phyloP scores from a whole-genome alignment of 2,888 invertebrate genomes.

The Callyntrura sp. region DNA sequence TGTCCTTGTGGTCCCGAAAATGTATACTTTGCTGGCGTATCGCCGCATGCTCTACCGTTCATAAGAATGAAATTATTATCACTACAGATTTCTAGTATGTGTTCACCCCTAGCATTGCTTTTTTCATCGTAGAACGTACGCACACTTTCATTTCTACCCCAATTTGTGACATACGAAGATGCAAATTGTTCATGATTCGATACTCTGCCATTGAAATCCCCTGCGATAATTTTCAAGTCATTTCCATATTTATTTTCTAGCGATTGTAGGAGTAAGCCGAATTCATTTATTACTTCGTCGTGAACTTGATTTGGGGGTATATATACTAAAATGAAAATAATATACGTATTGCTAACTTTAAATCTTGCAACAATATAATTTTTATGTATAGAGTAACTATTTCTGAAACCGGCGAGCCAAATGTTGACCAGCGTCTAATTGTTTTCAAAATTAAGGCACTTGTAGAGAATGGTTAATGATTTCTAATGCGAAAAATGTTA shows the following conservation, averaged over 20 bases:
- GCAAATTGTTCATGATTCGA: neutral
- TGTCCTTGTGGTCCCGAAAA: conserved; percentile 33
- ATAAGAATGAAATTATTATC: conserved; percentile 24
- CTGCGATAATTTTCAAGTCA: conserved; percentile 41
- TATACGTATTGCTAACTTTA: neutral
- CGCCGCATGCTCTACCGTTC: conserved; percentile 61
- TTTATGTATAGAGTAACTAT: too few species aligned
- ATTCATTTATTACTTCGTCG: neutral
- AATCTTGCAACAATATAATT: conserved; percentile 8
- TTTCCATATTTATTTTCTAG: neutral
- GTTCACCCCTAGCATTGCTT: conserved; percentile 6
- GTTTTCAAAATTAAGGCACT: too few species aligned
- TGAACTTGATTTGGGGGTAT: neutral
- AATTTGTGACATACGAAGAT: neutral
- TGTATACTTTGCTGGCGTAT: conserved; percentile 49
- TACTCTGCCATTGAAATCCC: conserved; percentile 72
- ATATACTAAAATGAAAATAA: neutral
- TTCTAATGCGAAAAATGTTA: too few species aligned
- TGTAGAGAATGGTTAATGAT: too few species aligned
- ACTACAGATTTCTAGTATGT: neutral
- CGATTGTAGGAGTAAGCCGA: neutral
- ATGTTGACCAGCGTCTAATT: too few species aligned
- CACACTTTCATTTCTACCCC: neutral
- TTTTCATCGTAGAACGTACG: neutral
- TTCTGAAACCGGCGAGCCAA: too few species aligned